These are phyloP conservation scores for Drymonia ruficornis DNA, from an alignment of 2,888 invertebrate species.

Conservation along the genomic window DNA sequence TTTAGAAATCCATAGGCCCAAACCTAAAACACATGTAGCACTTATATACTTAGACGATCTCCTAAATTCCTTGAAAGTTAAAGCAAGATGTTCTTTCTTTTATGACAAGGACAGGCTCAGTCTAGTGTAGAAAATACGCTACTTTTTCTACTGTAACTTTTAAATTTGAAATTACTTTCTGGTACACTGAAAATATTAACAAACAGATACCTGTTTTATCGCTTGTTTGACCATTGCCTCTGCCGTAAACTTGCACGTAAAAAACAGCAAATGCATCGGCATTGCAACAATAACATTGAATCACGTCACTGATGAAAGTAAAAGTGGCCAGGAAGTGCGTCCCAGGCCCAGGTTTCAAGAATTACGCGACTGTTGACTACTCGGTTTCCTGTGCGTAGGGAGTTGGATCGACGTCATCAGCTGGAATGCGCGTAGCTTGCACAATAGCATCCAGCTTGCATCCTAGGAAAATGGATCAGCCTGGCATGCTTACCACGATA, in stretches of 20 bases:
- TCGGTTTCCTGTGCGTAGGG: neutral
- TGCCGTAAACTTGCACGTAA: neutral
- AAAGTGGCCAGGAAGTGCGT: conserved; percentile 29
- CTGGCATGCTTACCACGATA: too few relatives aligned
- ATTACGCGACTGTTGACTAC: neutral
- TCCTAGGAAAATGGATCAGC: neutral
- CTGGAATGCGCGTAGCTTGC: neutral
- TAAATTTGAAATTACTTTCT: too few relatives aligned
- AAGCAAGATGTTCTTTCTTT: too few relatives aligned
- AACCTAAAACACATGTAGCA: too few relatives aligned
- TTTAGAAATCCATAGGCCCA: too few relatives aligned
- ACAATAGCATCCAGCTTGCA: neutral
- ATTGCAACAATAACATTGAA: conserved; percentile 9
- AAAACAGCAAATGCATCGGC: neutral
- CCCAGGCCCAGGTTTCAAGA: conserved; percentile 20
- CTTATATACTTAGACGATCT: too few relatives aligned
- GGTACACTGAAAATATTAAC: neutral
- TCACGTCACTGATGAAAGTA: conserved; percentile 36
- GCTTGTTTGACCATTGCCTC: neutral
- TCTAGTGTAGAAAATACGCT: too few relatives aligned
- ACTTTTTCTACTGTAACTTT: too few relatives aligned
- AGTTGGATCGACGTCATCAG: too few relatives aligned
- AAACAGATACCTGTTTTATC: neutral
- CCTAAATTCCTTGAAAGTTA: too few relatives aligned
- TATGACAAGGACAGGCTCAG: too few relatives aligned